Evolutionary conservation across 1,140 invertebrate genomes (phyloP).

Genomic region (Ditylenchus dipsaci): DNA sequence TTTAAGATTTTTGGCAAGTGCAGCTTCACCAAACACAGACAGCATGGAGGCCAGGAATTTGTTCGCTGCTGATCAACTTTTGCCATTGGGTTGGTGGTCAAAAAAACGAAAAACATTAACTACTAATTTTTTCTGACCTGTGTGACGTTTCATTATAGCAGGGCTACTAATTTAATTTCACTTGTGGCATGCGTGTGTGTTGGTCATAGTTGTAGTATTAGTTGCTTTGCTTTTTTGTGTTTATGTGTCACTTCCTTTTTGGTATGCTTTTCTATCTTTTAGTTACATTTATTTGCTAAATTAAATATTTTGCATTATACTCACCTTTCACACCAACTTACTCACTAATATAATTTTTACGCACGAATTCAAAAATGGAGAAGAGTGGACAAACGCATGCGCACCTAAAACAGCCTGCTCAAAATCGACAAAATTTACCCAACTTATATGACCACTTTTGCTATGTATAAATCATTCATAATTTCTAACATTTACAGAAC

Average conservation of each 20-base stretch:
- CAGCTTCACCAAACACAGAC: conserved; percentile 35
- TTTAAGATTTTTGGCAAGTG: conserved; percentile 41
- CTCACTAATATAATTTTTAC: no score
- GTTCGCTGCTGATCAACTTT: conserved; percentile 45
- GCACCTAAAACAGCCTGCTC: no score
- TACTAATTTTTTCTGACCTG: not conserved
- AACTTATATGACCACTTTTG: no score
- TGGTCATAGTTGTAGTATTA: not conserved
- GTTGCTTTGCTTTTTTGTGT: not conserved
- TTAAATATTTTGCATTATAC: no score
- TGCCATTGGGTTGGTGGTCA: conserved; percentile 50
- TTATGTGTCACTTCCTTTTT: conserved; percentile 6
- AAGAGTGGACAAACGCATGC: no score
- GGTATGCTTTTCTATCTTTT: not conserved
- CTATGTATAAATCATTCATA: no score
- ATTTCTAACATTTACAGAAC: no score
- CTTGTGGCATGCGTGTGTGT: not conserved
- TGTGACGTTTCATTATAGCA: not conserved
- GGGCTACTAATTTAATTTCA: not conserved
- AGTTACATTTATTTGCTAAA: no score
- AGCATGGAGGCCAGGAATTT: conserved; percentile 37
- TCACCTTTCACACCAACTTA: no score
- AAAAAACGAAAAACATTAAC: not conserved
- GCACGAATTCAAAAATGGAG: no score
- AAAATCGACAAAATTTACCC: no score